Evolutionary conservation across 30 jellyfish, hydroid and myxozoan genomes (phyloP).

Genomic region (Clytia hemisphaerica): DNA sequence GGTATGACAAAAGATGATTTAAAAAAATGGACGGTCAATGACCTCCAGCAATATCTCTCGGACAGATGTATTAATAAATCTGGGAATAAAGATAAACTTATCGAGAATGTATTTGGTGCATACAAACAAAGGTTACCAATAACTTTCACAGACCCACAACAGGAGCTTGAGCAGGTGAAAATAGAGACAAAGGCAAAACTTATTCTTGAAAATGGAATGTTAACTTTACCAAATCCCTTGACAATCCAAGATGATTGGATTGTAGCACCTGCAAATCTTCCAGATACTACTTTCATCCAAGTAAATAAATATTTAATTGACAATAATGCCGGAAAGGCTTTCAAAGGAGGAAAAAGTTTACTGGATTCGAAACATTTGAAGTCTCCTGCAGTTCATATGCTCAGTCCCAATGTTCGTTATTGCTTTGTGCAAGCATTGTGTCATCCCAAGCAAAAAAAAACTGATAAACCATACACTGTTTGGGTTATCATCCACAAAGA

Average conservation of each 20-base stretch:
- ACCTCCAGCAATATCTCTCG: no score
- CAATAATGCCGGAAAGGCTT: conserved; percentile 20
- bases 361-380: conserved; percentile 29
- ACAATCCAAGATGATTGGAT: not conserved
- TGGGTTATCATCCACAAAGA: conserved; percentile 37
- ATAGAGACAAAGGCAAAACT: no score
- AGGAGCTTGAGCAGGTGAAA: no score
- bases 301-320: not conserved
- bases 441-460: conserved; percentile 25
- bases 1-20: no score
- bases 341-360: conserved; percentile 32
- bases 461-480: conserved; percentile 35
- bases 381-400: conserved; percentile 4
- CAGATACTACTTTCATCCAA: not conserved
- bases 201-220: no score
- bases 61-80: no score
- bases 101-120: no score
- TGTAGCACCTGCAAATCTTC: not conserved
- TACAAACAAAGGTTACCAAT: no score
- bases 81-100: no score
- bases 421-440: conserved; percentile 37
- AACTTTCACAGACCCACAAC: no score
- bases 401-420: not conserved
- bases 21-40: no score
- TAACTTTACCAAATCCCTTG: conserved; percentile 6